Evolutionary conservation across 2,888 invertebrate genomes (phyloP).

Genomic region (Plemyria rubiginata): DNA sequence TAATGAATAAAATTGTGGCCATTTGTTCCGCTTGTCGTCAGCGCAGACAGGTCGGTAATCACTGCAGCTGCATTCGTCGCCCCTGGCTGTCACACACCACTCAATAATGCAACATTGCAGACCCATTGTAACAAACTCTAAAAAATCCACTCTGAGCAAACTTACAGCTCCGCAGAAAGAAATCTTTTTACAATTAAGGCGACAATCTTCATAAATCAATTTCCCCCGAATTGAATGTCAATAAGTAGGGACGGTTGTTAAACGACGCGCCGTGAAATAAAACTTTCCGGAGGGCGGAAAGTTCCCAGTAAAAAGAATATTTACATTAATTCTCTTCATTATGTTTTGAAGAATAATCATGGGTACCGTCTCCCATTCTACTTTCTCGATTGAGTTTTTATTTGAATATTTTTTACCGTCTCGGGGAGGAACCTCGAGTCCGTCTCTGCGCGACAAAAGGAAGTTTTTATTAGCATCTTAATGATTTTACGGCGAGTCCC

Average conservation of each 20-base stretch:
- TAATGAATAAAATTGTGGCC: conserved; percentile 61
- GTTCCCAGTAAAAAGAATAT: conserved; percentile 83
- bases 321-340: conserved; percentile 86
- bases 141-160: conserved; percentile 35
- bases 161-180: conserved; percentile 47
- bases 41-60: conserved; percentile 50
- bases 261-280: conserved; percentile 84
- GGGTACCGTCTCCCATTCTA: conserved; percentile 78
- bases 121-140: conserved; percentile 55
- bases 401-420: conserved; percentile 80
- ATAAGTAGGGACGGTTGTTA: conserved; percentile 84
- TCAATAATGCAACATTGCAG: conserved; percentile 77
- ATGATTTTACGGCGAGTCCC: conserved; percentile 85
- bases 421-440: conserved; percentile 58
- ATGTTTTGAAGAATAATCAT: conserved; percentile 86
- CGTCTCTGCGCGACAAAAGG: conserved; percentile 82
- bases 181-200: conserved; percentile 81
- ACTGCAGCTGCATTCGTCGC: conserved; percentile 71
- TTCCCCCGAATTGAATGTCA: conserved; percentile 85
- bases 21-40: conserved; percentile 75
- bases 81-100: conserved; percentile 56
- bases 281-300: conserved; percentile 84
- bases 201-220: conserved; percentile 85
- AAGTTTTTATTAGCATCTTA: conserved; percentile 86
- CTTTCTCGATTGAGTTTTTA: conserved; percentile 84